These are phyloP conservation scores for Cryptocephalus primarius DNA, from an alignment of 2,888 invertebrate genomes.

Conservation along the genomic window DNA sequence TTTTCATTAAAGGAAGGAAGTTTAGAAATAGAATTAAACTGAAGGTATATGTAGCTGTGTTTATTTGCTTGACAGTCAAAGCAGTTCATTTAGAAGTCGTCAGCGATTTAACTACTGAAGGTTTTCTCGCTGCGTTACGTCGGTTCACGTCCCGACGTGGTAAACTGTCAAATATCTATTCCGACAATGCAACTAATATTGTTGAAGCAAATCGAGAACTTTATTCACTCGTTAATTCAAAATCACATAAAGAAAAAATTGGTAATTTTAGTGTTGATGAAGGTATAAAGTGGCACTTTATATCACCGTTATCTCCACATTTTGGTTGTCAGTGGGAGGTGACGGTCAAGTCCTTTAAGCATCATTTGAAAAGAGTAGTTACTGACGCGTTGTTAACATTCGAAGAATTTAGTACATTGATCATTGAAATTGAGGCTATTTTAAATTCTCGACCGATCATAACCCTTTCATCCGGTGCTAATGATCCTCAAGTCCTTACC, in stretches of 20 bases:
- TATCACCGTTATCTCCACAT: slow-evolving; percentile 2
- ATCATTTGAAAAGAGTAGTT: neutral
- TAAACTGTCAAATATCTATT: neutral
- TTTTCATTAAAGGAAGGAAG: no score
- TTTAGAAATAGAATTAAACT: no score
- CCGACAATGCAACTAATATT: no score
- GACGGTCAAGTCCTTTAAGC: slow-evolving; percentile 1
- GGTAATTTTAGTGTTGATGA: neutral
- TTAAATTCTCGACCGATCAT: no score
- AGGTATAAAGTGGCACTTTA: slow-evolving; percentile 1
- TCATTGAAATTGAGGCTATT: no score
- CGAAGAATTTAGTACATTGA: neutral
- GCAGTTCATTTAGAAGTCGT: no score
- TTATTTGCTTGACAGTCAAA: no score
- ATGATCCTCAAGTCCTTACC: no score
- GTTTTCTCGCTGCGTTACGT: neutral
- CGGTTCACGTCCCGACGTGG: slow-evolving; percentile 1
- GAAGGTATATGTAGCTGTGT: no score
- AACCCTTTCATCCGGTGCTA: no score
- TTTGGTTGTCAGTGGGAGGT: slow-evolving; percentile 5
- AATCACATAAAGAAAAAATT: neutral
- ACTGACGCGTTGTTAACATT: neutral
- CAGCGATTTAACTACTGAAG: no score
- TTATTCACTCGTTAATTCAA: neutral
- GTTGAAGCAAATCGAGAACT: neutral